Evolutionary conservation across 2,797 vertebrate species (phyloP).

Genomic region (Ctenopoma multispine): DNA sequence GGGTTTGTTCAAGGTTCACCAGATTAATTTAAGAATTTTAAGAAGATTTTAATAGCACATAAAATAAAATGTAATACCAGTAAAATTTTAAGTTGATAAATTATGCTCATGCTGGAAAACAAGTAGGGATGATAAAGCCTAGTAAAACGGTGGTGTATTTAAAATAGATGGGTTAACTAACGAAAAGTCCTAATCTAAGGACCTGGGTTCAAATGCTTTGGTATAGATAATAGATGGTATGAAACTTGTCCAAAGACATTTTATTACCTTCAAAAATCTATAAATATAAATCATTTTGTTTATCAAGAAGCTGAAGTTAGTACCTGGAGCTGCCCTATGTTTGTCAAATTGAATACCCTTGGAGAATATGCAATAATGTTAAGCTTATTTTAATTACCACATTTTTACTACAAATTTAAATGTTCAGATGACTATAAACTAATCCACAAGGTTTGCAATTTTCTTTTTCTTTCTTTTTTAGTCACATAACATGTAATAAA

Average conservation of each 20-base stretch:
- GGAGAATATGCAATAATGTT: neutral
- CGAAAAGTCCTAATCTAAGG: neutral
- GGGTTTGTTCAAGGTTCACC: conserved; percentile 12
- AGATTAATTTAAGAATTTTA: too few species aligned
- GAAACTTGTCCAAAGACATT: neutral
- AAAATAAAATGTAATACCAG: too few species aligned
- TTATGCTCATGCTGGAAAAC: too few species aligned
- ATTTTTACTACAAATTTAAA: conserved; percentile 9
- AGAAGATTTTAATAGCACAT: too few species aligned
- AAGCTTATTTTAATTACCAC: conserved; percentile 1
- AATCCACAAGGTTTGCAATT: neutral
- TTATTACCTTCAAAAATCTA: neutral
- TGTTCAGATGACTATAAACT: neutral
- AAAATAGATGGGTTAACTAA: neutral
- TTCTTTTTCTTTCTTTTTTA: conserved; percentile 13
- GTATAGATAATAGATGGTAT: too few species aligned
- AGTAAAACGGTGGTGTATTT: too few species aligned
- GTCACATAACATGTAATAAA: conserved; percentile 17
- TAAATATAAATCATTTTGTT: too few species aligned
- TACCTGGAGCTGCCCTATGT: neutral
- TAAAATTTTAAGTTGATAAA: too few species aligned
- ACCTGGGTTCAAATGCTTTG: too few species aligned
- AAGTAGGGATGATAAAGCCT: too few species aligned
- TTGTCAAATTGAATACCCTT: neutral
- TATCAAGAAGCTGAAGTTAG: neutral